phyloP scores from a whole-genome alignment of 2,797 vertebrate species.

The Sebastes reedi region DNA sequence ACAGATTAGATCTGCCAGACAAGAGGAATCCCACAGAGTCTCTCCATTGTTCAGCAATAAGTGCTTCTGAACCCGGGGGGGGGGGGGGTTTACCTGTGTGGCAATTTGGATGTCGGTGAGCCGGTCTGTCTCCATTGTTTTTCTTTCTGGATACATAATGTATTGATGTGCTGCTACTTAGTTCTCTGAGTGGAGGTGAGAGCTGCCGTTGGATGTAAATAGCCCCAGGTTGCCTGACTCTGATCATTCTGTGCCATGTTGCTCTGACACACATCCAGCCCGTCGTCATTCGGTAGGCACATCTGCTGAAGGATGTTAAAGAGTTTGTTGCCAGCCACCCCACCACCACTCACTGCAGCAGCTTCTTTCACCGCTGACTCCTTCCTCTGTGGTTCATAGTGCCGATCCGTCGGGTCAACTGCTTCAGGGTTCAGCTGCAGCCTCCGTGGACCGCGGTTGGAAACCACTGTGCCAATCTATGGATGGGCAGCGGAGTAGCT shows the following conservation, averaged over 20 bases:
- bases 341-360: too few species aligned
- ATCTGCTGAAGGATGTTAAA: background rate
- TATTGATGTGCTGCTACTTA: constrained; percentile 76
- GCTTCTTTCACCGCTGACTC: too few species aligned
- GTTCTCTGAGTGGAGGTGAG: constrained; percentile 34
- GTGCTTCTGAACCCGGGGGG: constrained; percentile 59
- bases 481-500: background rate
- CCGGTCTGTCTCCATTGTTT: constrained; percentile 30
- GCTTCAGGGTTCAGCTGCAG: background rate
- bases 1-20: background rate
- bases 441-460: background rate
- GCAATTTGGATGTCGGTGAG: constrained; percentile 50
- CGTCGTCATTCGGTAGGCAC: background rate
- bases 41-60: constrained; percentile 69
- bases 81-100: constrained; percentile 64
- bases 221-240: constrained; percentile 59
- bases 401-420: background rate
- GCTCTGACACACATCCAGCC: constrained; percentile 22
- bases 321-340: background rate
- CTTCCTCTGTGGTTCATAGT: too few species aligned
- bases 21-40: background rate
- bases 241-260: constrained; percentile 74
- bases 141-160: constrained; percentile 43
- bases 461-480: constrained; percentile 31
- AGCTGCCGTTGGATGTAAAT: constrained; percentile 65